phyloP scores from a whole-genome alignment of 37 sponge, comb jelly and placozoan species.

The Aphrocallistes beatrix region DNA sequence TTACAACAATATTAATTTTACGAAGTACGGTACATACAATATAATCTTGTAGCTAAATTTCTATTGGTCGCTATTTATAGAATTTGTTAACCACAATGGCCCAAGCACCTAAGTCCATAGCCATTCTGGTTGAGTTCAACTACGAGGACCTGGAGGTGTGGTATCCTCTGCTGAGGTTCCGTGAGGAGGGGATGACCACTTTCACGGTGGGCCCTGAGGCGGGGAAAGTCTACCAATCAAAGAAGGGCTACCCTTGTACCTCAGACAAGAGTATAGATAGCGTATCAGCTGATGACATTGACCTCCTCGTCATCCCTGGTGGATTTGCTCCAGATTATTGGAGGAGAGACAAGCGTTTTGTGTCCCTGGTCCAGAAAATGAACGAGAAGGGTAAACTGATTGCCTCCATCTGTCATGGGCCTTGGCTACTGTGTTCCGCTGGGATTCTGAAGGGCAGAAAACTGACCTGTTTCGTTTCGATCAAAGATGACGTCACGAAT shows the following conservation, averaged over 20 bases:
- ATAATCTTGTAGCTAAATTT: too few species aligned
- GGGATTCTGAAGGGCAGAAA: slow-evolving; percentile 32
- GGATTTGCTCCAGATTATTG: slow-evolving; percentile 64
- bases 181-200: slow-evolving; percentile 49
- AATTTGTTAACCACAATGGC: too few species aligned
- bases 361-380: slow-evolving; percentile 29
- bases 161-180: slow-evolving; percentile 57
- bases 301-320: slow-evolving; percentile 54
- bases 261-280: slow-evolving; percentile 35
- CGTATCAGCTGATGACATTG: slow-evolving; percentile 39
- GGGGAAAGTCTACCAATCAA: slow-evolving; percentile 45
- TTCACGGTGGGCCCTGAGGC: slow-evolving; percentile 52
- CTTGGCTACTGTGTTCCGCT: slow-evolving; percentile 56
- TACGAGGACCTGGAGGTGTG: slow-evolving; percentile 62
- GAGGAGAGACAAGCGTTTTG: slow-evolving; percentile 48
- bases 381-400: slow-evolving; percentile 33
- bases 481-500: slow-evolving; percentile 64
- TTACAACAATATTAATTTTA: too few species aligned
- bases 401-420: slow-evolving; percentile 55
- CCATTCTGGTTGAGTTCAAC: slow-evolving; percentile 49
- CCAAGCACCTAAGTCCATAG: slow-evolving; percentile 16
- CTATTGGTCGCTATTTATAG: too few species aligned
- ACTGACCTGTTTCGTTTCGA: slow-evolving; percentile 51
- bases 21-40: too few species aligned
- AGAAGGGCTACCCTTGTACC: slow-evolving; percentile 54